These are phyloP conservation scores for Pseudomyrmex pallidus DNA, from an alignment of 1,140 invertebrate species.

Conservation along the genomic window DNA sequence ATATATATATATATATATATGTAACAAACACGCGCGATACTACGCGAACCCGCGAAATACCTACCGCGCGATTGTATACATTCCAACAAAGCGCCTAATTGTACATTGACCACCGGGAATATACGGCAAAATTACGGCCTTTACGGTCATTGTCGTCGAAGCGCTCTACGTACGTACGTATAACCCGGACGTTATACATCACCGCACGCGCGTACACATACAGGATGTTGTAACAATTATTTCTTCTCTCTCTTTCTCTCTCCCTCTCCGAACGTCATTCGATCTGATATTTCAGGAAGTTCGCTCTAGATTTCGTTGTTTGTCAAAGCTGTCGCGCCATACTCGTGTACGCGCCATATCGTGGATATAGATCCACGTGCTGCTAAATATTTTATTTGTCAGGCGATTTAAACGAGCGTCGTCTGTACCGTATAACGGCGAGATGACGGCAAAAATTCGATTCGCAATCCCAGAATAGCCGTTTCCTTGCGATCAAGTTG, in stretches of 20 bases:
- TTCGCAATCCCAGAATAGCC: constrained; percentile 14
- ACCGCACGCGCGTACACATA: constrained; percentile 21
- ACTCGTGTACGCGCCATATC: background rate
- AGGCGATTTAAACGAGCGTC: constrained; percentile 8
- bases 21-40: constrained; percentile 53
- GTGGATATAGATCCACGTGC: background rate
- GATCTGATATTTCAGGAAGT: constrained; percentile 23
- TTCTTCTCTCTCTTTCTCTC: constrained; percentile 3
- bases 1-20: too few relatives aligned
- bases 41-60: constrained; percentile 27
- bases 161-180: constrained; percentile 31
- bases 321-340: background rate
- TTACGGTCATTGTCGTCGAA: constrained; percentile 56
- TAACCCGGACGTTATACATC: constrained; percentile 29
- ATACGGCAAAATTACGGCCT: constrained; percentile 55
- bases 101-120: constrained; percentile 52
- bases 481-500: background rate
- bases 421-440: background rate
- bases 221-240: constrained; percentile 47
- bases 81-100: constrained; percentile 59
- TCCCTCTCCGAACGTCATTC: constrained; percentile 12
- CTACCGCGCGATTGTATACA: constrained; percentile 56
- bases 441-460: constrained; percentile 8
- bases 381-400: constrained; percentile 44
- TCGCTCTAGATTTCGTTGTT: constrained; percentile 24